phyloP scores from a whole-genome alignment of 2,888 invertebrate genomes.

The Monoplex corrugatus region DNA sequence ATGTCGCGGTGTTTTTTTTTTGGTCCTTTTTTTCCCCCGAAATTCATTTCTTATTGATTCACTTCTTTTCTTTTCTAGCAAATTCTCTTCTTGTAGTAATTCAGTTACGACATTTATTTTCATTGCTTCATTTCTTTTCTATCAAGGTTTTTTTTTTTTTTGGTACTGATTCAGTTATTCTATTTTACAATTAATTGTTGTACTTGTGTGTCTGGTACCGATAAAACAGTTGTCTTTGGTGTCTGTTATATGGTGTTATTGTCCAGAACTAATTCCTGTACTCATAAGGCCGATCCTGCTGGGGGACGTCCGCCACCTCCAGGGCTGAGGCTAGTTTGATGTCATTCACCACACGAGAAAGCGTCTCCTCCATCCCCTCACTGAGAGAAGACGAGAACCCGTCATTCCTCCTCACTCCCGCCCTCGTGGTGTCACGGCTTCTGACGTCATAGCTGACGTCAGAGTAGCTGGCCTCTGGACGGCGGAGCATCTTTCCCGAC shows the following conservation, averaged over 20 bases:
- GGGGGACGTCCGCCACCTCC: background rate
- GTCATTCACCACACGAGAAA: background rate
- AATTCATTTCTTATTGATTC: background rate
- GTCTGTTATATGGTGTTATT: background rate
- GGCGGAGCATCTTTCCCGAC: background rate
- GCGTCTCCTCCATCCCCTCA: background rate
- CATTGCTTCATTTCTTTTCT: background rate
- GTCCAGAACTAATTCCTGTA: background rate
- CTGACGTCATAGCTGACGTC: background rate
- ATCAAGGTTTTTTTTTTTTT: background rate
- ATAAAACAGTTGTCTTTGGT: too few relatives aligned
- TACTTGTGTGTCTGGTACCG: too few relatives aligned
- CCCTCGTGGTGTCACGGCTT: background rate
- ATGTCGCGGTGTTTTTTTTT: too few relatives aligned
- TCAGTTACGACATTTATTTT: background rate
- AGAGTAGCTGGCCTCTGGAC: background rate
- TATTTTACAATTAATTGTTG: too few relatives aligned
- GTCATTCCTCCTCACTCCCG: background rate
- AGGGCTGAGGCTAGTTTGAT: background rate
- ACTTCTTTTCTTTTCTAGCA: background rate
- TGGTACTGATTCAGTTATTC: too few relatives aligned
- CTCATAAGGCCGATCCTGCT: background rate
- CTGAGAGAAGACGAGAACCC: too few relatives aligned
- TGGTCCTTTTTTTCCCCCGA: background rate
- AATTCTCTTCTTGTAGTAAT: too few relatives aligned